Evolutionary conservation across 1,140 invertebrate species (phyloP).

Genomic region (Listronotus oregonensis): DNA sequence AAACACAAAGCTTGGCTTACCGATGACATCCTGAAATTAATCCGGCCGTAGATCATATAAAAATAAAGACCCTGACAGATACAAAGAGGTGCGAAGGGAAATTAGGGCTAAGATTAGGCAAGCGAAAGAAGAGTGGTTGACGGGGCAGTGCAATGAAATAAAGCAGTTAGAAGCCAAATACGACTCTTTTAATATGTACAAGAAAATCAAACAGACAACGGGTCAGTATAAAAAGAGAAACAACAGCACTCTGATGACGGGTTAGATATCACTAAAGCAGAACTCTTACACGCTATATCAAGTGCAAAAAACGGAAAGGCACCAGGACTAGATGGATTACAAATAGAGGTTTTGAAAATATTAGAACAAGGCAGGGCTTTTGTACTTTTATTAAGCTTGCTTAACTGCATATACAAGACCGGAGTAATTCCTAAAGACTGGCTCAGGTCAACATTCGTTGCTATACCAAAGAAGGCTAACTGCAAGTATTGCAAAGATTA

Average conservation of each 20-base stretch:
- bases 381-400: not conserved
- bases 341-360: not conserved
- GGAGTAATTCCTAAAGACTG: too few relatives aligned
- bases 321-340: not conserved
- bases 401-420: too few relatives aligned
- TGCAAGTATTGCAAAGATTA: too few relatives aligned
- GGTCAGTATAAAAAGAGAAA: slow-evolving; percentile 8
- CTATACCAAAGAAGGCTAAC: too few relatives aligned
- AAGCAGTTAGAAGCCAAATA: slow-evolving; percentile 6
- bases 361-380: not conserved
- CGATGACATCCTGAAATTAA: slow-evolving; percentile 6
- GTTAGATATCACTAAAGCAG: not conserved
- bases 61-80: too few relatives aligned
- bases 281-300: slow-evolving; percentile 9
- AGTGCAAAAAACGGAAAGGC: not conserved
- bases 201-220: slow-evolving; percentile 10
- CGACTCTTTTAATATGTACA: slow-evolving; percentile 5
- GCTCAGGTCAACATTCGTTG: too few relatives aligned
- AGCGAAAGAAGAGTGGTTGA: slow-evolving; percentile 4
- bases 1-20: slow-evolving; percentile 1
- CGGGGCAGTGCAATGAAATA: slow-evolving; percentile 6
- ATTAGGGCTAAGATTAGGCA: too few relatives aligned
- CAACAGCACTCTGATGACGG: not conserved
- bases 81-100: not conserved
- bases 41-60: not conserved